phyloP scores from a whole-genome alignment of 2,113 vertebrate genomes.

The Bujurquina vittata region DNA sequence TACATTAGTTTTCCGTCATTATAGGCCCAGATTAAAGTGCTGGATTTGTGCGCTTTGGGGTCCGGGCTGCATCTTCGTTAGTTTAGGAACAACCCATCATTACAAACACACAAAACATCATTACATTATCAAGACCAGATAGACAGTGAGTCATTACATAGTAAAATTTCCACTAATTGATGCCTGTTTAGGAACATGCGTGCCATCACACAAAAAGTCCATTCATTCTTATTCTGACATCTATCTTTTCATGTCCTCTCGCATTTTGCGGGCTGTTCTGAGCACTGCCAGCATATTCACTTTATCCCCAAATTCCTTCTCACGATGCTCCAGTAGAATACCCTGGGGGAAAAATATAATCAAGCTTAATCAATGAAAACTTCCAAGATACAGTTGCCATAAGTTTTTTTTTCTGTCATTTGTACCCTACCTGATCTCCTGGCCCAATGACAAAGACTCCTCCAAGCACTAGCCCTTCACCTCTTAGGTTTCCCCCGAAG shows the following conservation, averaged over 20 bases:
- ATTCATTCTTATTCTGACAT: constrained; percentile 9
- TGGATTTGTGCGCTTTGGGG: constrained; percentile 23
- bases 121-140: neutral
- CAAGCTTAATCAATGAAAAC: neutral
- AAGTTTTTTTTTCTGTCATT: neutral
- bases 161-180: constrained; percentile 7
- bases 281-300: constrained; percentile 80
- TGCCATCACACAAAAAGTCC: neutral
- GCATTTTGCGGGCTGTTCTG: constrained; percentile 54
- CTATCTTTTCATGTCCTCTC: constrained; percentile 25
- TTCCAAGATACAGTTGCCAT: neutral
- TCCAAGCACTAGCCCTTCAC: constrained; percentile 93
- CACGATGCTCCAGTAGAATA: constrained; percentile 91
- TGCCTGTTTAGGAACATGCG: neutral
- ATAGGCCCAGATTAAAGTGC: neutral
- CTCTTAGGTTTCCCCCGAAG: constrained; percentile 90
- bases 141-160: constrained; percentile 2
- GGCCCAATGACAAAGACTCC: constrained; percentile 94
- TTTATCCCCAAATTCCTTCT: constrained; percentile 96
- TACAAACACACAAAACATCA: constrained; percentile 35
- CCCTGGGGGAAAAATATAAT: constrained; percentile 80
- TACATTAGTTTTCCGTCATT: neutral
- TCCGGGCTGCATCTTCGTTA: constrained; percentile 55
- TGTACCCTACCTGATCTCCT: constrained; percentile 86
- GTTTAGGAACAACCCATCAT: constrained; percentile 71